These are phyloP conservation scores for Pristionchus maxplancki DNA, from an alignment of 2,888 invertebrate genomes.

Conservation along the genomic window DNA sequence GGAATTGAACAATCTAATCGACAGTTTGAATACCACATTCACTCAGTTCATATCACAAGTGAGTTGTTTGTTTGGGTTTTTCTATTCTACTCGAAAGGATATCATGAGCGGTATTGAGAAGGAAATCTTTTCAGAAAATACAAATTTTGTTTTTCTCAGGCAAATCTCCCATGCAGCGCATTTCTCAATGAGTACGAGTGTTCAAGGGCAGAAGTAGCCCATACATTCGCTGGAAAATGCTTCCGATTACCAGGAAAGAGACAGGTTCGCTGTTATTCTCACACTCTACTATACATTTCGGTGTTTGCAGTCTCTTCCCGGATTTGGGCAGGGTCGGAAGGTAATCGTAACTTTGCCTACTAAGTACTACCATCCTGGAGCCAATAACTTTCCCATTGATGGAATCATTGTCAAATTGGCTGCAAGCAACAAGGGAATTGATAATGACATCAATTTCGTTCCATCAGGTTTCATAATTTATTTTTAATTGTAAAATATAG, in stretches of 20 bases:
- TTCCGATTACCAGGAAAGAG: constrained; percentile 65
- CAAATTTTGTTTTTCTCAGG: constrained; percentile 50
- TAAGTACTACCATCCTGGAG: constrained; percentile 66
- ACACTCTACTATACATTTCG: too few relatives aligned
- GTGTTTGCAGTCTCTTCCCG: constrained; percentile 59
- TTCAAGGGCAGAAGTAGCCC: constrained; percentile 63
- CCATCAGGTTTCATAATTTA: constrained; percentile 59
- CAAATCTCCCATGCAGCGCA: constrained; percentile 63
- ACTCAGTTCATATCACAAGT: constrained; percentile 63
- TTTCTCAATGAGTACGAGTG: constrained; percentile 67
- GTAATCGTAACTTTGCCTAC: constrained; percentile 68
- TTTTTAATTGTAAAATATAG: neutral
- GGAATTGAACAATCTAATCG: constrained; percentile 60
- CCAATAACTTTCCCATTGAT: constrained; percentile 69
- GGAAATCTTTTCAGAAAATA: neutral
- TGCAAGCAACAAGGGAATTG: constrained; percentile 66
- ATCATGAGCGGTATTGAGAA: too few relatives aligned
- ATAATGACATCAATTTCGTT: constrained; percentile 68
- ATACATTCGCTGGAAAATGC: constrained; percentile 73
- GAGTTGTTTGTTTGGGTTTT: neutral
- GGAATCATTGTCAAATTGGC: constrained; percentile 74
- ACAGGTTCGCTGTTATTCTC: constrained; percentile 66
- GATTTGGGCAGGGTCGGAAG: constrained; percentile 69
- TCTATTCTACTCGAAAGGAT: neutral
- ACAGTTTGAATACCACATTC: constrained; percentile 62